A percentile compares a stretch with the other conserved stretches of the same genome.
Evolutionary conservation across 35 echinoderm and acorn worm genomes (phyloP).

Genomic region (Ophioderma brevispina): DNA sequence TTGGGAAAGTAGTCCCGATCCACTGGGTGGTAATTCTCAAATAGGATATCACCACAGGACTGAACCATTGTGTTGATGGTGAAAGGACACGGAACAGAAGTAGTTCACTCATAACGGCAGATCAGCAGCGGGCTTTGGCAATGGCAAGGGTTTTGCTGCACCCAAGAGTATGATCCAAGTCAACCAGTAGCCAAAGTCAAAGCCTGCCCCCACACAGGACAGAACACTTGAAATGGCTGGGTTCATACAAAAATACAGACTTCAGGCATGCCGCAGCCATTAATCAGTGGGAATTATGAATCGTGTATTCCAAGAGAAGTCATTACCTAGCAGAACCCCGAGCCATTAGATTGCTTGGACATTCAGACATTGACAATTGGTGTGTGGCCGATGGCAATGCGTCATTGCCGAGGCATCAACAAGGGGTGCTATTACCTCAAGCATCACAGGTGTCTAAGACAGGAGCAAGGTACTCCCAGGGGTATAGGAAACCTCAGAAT

Average conservation of each 20-base stretch:
- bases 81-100: background rate
- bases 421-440: background rate
- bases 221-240: background rate
- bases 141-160: background rate
- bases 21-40: background rate
- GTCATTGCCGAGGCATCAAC: background rate
- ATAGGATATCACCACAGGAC: background rate
- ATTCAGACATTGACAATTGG: background rate
- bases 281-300: background rate
- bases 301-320: background rate
- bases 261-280: background rate
- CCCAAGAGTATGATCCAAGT: background rate
- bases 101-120: background rate
- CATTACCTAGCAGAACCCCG: background rate
- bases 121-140: background rate
- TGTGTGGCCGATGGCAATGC: background rate
- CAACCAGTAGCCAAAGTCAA: too few species aligned
- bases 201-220: background rate
- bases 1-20: constrained; percentile 85
- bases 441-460: background rate
- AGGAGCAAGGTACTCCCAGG: background rate
- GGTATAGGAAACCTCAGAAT: background rate
- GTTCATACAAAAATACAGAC: background rate
- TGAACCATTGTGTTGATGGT: constrained; percentile 1
- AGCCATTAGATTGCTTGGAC: background rate